Conservation (phyloP, 2,888 invertebrate species). For the Rhaphigaster nebulosa region DNA sequence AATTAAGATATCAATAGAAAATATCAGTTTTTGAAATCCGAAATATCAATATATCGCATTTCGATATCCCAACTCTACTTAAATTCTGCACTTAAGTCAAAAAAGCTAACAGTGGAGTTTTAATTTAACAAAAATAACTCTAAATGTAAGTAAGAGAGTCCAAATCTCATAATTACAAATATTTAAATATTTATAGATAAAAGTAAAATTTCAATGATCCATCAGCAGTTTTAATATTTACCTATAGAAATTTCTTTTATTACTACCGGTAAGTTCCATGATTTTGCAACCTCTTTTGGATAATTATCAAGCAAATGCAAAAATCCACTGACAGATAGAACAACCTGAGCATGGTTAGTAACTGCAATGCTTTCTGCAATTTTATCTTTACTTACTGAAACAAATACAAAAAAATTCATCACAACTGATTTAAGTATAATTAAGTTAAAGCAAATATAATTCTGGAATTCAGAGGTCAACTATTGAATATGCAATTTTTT, state of each 20-base stretch:
- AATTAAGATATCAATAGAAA: too few relatives aligned
- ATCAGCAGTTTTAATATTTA: constrained; percentile 7
- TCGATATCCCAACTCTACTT: too few relatives aligned
- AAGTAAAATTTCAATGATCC: background rate
- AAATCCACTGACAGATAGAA: constrained; percentile 54
- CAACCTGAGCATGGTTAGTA: constrained; percentile 29
- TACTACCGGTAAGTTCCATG: constrained; percentile 55
- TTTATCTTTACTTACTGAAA: constrained; percentile 59
- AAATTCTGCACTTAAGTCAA: too few relatives aligned
- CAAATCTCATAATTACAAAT: too few relatives aligned
- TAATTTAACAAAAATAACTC: too few relatives aligned
- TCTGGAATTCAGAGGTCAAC: background rate
- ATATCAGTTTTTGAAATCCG: too few relatives aligned
- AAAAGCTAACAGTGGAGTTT: too few relatives aligned
- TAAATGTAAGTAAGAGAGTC: too few relatives aligned
- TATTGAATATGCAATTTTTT: background rate
- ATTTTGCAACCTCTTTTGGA: constrained; percentile 10
- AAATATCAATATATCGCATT: too few relatives aligned
- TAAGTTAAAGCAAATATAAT: background rate
- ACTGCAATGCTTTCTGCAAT: constrained; percentile 40
- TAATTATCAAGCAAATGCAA: constrained; percentile 56
- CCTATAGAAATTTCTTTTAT: constrained; percentile 45
- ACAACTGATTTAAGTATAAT: background rate
- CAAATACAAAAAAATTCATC: background rate
- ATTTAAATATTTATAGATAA: background rate